Base-by-base conservation (phyloP, 2,113 vertebrate genomes). In the Gobiocypris rarus region DNA sequence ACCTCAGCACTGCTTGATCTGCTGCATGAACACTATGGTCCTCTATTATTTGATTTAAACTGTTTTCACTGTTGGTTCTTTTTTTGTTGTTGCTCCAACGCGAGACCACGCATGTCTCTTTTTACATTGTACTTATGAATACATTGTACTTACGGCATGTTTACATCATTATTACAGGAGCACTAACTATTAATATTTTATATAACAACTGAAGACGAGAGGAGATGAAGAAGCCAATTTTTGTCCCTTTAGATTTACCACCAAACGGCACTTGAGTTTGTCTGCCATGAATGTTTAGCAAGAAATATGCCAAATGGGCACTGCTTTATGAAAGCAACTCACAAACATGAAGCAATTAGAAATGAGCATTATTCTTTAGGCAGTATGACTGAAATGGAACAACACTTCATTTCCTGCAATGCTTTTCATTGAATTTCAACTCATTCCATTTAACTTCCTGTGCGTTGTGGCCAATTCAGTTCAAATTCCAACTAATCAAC, bases 401-500 rank as follows among this genome's bases (percentile, higher is more conserved):
- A 41, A 38, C 34, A 70, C 65, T 6, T 70, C 0, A 70, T 41
- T 70, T 70, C 65, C 8, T 11, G 34, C 9, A 41, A 70, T 1
- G 65, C 19, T 10, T n/a, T 41, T 41, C 10, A 31, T n/a, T 70
- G 9, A 69, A 41, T 41, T 41, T 69, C 31, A 69, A 41, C 19
- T 11, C 31, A 0, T 38, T 6, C 11, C 41, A 15, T 73, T 73
- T 14, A 24, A 9, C 69, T 73, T 73, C n/a, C 5, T 73, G n/a
- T 26, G 41, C 45, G 41, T 48, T 26, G 41, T 26, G n/a, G n/a
- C 41, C 13, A 26, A 48, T 45, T 73, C 58, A 13, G 11, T 61
- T 61, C 10, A 48, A 15, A 73, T 73, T 45, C 69, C 41, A 73
- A 14, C 69, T 15, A 43, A 73, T 73, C 22, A 73, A 48, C 69